Evolutionary conservation across 2,888 invertebrate species (phyloP).

Genomic region (Axea sp.): DNA sequence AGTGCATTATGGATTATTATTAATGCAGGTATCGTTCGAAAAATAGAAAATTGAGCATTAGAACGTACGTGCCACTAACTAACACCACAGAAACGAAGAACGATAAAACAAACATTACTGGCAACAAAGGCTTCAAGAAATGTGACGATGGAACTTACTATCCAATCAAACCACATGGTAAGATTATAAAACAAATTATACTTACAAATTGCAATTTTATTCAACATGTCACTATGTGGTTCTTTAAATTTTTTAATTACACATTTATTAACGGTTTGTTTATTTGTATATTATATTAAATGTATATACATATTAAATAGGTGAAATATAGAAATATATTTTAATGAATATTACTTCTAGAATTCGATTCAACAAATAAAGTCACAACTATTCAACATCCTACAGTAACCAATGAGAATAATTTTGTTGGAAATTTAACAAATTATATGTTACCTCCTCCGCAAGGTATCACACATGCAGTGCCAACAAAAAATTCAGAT

Average conservation of each 20-base stretch:
- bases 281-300: too few relatives aligned
- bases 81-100: conserved; percentile 69
- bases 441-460: conserved; percentile 73
- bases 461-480: conserved; percentile 70
- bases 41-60: conserved; percentile 81
- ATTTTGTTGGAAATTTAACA: conserved; percentile 72
- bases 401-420: conserved; percentile 70
- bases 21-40: conserved; percentile 82
- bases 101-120: conserved; percentile 71
- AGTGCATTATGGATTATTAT: conserved; percentile 28
- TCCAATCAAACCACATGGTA: conserved; percentile 69
- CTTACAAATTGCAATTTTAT: too few relatives aligned
- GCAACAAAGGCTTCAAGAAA: conserved; percentile 74
- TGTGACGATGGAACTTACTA: conserved; percentile 77
- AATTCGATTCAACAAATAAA: conserved; percentile 71
- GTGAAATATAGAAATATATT: too few relatives aligned
- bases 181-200: too few relatives aligned
- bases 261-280: too few relatives aligned
- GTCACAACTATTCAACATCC: conserved; percentile 69
- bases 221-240: too few relatives aligned
- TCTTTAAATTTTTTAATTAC: too few relatives aligned
- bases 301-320: too few relatives aligned
- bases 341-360: too few relatives aligned
- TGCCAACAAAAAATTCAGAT: conserved; percentile 72
- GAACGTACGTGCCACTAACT: conserved; percentile 69